phyloP scores from a whole-genome alignment of 2,797 vertebrate species.

The Chaenodraco wilsoni region DNA sequence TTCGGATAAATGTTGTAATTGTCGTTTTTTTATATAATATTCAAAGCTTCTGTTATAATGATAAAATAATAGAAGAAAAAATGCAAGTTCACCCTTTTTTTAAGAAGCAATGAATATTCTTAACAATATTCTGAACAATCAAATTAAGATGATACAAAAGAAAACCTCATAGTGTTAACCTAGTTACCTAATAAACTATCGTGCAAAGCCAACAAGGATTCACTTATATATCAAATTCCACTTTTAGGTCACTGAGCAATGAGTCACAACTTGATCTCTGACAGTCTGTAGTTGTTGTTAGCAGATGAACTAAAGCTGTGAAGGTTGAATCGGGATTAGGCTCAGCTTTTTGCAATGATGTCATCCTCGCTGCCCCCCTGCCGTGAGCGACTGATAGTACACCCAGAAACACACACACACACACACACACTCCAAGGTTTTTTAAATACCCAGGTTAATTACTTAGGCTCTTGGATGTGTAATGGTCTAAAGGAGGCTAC shows the following conservation, averaged over 20 bases:
- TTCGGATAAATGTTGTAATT: too few species aligned
- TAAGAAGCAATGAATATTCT: too few species aligned
- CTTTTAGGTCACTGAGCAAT: conserved; percentile 2
- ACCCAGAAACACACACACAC: conserved; percentile 15
- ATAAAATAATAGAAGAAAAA: too few species aligned
- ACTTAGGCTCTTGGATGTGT: conserved; percentile 63
- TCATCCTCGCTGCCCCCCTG: conserved; percentile 61
- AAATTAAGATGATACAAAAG: too few species aligned
- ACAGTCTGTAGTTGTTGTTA: neutral
- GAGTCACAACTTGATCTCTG: conserved; percentile 22
- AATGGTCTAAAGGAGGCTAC: conserved; percentile 57
- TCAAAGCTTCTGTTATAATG: too few species aligned
- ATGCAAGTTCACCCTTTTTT: too few species aligned
- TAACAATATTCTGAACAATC: too few species aligned
- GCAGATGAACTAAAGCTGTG: conserved; percentile 37
- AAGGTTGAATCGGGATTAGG: conserved; percentile 70
- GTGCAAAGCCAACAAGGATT: too few species aligned
- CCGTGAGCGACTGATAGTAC: conserved; percentile 16
- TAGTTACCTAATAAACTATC: too few species aligned
- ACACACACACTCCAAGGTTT: conserved; percentile 10
- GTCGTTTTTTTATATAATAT: too few species aligned
- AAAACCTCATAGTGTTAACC: too few species aligned
- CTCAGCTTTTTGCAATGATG: conserved; percentile 63
- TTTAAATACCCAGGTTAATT: conserved; percentile 67
- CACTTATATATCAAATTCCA: neutral